Conservation (phyloP, 1,140 invertebrate genomes). For the Stegodyphus dumicola region DNA sequence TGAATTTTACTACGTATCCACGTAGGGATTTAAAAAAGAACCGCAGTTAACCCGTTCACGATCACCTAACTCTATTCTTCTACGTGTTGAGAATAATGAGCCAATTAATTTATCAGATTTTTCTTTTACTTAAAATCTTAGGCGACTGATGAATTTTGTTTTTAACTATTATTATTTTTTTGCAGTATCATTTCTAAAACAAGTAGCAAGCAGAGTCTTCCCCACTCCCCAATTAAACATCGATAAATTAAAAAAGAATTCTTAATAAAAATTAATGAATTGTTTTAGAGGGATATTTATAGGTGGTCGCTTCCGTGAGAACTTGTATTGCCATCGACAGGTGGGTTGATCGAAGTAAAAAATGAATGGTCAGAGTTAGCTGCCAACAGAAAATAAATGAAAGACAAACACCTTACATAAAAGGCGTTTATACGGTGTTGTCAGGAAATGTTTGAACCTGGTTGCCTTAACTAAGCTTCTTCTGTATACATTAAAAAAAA, state of each 20-base stretch:
- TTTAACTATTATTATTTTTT: no score
- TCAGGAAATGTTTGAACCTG: background rate
- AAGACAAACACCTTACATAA: background rate
- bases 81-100: slow-evolving; percentile 48
- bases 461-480: no score
- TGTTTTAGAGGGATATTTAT: no score
- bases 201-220: background rate
- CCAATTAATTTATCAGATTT: slow-evolving; percentile 53
- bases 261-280: no score
- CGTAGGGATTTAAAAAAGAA: no score
- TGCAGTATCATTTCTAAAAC: no score
- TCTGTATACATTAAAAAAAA: no score
- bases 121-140: slow-evolving; percentile 6
- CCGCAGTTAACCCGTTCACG: slow-evolving; percentile 24
- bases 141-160: background rate
- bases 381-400: no score
- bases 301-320: no score
- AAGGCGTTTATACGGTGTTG: slow-evolving; percentile 18
- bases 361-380: background rate
- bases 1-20: no score
- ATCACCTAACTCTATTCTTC: slow-evolving; percentile 13
- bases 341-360: background rate
- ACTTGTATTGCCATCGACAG: background rate
- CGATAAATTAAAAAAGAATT: no score
- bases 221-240: no score